Evolutionary conservation across 2,888 invertebrate genomes (phyloP).

Genomic region (Meta bourneti): DNA sequence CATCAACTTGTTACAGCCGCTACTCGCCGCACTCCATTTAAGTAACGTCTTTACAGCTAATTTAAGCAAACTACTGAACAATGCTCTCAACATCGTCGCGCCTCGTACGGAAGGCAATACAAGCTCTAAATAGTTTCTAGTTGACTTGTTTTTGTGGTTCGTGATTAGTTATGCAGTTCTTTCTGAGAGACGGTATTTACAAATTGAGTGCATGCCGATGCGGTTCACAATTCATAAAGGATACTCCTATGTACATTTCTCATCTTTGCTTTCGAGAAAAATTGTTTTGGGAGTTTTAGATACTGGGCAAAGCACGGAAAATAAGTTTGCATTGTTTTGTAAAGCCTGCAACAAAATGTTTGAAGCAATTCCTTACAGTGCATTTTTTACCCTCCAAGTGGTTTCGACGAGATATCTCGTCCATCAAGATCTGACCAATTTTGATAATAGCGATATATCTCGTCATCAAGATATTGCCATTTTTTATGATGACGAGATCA

Average conservation of each 20-base stretch:
- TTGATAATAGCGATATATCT: too few relatives aligned
- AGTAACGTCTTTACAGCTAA: constrained; percentile 31
- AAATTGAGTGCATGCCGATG: neutral
- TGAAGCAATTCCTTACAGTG: too few relatives aligned
- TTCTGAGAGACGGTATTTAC: neutral
- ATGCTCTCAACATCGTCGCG: constrained; percentile 6
- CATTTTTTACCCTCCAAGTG: too few relatives aligned
- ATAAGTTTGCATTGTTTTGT: too few relatives aligned
- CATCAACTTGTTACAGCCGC: constrained; percentile 15
- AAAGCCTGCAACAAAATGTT: too few relatives aligned
- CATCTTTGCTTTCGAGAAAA: neutral
- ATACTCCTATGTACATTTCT: neutral
- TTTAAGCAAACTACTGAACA: constrained; percentile 36
- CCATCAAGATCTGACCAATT: too few relatives aligned
- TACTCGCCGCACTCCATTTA: neutral
- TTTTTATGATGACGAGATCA: too few relatives aligned
- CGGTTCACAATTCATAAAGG: neutral
- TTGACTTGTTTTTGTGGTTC: constrained; percentile 14
- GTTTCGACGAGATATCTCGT: too few relatives aligned
- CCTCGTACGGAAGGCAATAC: too few relatives aligned
- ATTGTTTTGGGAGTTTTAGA: too few relatives aligned
- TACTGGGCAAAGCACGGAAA: too few relatives aligned
- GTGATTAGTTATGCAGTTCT: neutral
- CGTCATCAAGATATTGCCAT: too few relatives aligned
- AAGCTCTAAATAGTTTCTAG: neutral